Base-by-base conservation (phyloP, 64 coral and sea anemone genomes). In the Stichodactyla helianthus region DNA sequence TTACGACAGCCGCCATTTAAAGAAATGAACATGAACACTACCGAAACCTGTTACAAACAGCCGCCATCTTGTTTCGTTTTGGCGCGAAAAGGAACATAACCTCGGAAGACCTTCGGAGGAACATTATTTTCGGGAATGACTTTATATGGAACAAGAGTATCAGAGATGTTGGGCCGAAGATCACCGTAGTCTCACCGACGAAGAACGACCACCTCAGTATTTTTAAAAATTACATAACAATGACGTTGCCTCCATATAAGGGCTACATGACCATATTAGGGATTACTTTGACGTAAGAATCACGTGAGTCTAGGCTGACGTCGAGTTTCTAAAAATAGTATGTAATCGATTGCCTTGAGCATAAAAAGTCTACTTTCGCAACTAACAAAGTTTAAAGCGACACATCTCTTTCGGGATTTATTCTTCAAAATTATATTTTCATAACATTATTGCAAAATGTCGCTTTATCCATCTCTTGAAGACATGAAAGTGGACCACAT, bases 401-500 rank as follows among this genome's bases (percentile, higher is more conserved):
- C 25, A 14, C 0, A 59, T 50, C 7, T 1, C 52, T 10, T 12
- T 0, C 26, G 11, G 4, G 18, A 55, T 52, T 26, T 0, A 63
- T 82, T 6, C 83, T 90, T 79, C 27, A 55, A 54, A 89, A 55
- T 83, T 10, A 77, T 64, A 54, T 35, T 35, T 56, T 23, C 60
- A 71, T 53, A 86, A 86, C 91, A 86, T 86, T 62, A 56, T 68
- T 52, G 31, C 87, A 98, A 84, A 63, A 94, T 99, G 97, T 99
- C 93, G 58, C 91, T 99, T 51, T 99, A 94, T 82, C 92, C 93
- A 28, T 95, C 97, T 53, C 83, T 94, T 44, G 93, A 99, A 95
- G 97, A 99, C 85, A 99, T 99, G 93, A 95, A 95, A 78, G 97
- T 99, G 55, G 93, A 92, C 78, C 97, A 94, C 13, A 88, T 94